Conservation (phyloP, 1,140 invertebrate genomes). For the Caenorhabditis tropicalis region DNA sequence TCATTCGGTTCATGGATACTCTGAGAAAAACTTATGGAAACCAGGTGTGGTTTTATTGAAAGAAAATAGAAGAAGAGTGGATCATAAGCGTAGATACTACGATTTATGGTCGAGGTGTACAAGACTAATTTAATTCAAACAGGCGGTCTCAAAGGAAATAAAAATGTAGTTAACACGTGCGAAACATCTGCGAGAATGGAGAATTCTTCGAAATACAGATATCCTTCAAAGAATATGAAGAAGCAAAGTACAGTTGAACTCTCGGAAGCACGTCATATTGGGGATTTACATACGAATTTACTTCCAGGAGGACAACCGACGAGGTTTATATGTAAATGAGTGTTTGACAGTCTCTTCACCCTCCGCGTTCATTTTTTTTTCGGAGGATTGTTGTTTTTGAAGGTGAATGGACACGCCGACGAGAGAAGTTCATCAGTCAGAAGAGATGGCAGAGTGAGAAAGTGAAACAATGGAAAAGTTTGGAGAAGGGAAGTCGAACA, state of each 20-base stretch:
- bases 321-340: constrained; percentile 24
- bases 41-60: not conserved
- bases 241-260: not conserved
- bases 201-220: not conserved
- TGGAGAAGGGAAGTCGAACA: not conserved
- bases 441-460: constrained; percentile 17
- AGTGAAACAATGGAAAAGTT: constrained; percentile 26
- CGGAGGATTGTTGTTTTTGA: not conserved
- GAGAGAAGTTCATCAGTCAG: not conserved
- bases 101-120: not conserved
- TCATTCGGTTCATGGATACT: not conserved
- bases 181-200: not conserved
- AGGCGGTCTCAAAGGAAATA: not conserved
- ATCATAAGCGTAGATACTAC: not conserved
- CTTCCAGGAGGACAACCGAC: not conserved
- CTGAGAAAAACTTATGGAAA: not conserved
- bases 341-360: constrained; percentile 5
- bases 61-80: not conserved
- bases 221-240: not conserved
- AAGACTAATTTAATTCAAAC: not conserved
- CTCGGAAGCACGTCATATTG: not conserved
- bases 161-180: constrained; percentile 30
- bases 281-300: not conserved
- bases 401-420: not conserved
- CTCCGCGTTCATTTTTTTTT: not conserved